Conservation (phyloP, 2,113 vertebrate genomes). For the Daphoenositta chrysoptera region DNA sequence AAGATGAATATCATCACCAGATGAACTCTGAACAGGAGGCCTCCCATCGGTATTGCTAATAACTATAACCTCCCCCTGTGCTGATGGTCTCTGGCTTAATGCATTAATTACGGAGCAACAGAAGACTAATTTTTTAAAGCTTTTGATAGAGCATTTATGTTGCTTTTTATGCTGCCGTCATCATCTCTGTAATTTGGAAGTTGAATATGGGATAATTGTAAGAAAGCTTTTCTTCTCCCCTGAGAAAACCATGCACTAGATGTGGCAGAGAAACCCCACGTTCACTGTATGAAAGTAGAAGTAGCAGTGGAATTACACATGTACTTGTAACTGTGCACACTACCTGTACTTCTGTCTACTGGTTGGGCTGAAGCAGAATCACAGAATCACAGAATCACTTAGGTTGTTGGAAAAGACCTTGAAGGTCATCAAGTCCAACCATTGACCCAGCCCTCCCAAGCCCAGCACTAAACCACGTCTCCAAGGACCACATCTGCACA, state of each 20-base stretch:
- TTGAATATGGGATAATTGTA: background rate
- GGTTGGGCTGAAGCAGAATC: background rate
- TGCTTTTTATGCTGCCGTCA: background rate
- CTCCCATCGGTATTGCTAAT: background rate
- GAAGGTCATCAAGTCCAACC: background rate
- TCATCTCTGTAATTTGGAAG: background rate
- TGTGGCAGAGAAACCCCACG: background rate
- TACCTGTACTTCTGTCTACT: background rate
- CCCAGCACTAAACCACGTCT: background rate
- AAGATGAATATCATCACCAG: background rate
- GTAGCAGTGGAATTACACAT: background rate
- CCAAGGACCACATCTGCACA: rapidly evolving
- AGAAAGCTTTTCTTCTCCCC: background rate
- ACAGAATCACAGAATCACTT: background rate
- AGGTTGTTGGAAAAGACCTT: background rate
- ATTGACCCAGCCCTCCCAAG: background rate
- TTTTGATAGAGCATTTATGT: background rate
- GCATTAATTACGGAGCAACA: background rate
- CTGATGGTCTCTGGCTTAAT: background rate
- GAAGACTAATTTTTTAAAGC: background rate
- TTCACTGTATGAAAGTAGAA: background rate
- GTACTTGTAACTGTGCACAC: background rate
- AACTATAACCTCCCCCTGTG: background rate
- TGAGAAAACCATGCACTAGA: background rate
- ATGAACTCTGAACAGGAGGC: background rate